Base-by-base conservation (phyloP, 1,140 invertebrate species). In the Lasioglossum albipes region DNA sequence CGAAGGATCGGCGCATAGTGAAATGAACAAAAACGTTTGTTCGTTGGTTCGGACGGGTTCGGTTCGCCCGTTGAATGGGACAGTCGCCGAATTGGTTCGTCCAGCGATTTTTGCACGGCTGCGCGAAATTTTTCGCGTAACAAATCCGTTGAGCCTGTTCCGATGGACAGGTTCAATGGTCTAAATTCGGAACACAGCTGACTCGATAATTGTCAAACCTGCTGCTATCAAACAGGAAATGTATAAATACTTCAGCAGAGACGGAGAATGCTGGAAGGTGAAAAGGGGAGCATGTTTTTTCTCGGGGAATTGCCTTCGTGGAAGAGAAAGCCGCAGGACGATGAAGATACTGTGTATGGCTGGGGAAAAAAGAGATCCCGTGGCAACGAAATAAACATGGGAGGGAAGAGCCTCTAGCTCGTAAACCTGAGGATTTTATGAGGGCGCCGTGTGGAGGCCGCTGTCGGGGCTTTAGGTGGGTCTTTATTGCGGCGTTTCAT, bases 401-500 rank as follows among this genome's bases (percentile, higher is more conserved):
- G 42, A 66, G 67, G 52, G 73, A 74, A 74, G 52, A 75, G 73
- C 64, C 68, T 78, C 49, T 31, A 65, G 18, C 69, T 70, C 74
- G 54, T 82, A 84, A 84, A 81, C 22, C 68, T n/a, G n/a, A 16
- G 64, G 41, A 10, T 27, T 78, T 84, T 82, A 69, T 18, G 64
- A 65, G 41, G 49, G 20, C 7, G 41, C 49, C 65, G 18, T 6
- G 2, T 59, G 42, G n/a, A 42, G 66, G 61, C 67, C 71, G 77
- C 68, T 59, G n/a, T 67, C 41, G 41, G 41, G 52, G 13, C n/a
- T 59, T 49, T 31, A 45, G 62, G 27, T 52, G 49, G 62, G 31
- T 27, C 68, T 83, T 75, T 71, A 83, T 70, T 75, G 31, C 59
- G 18, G 52, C 49, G 6, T 3, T 64, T 69, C 70, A 16, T 36